Conservation (phyloP, 1,140 invertebrate genomes). For the Drosophila willistoni region DNA sequence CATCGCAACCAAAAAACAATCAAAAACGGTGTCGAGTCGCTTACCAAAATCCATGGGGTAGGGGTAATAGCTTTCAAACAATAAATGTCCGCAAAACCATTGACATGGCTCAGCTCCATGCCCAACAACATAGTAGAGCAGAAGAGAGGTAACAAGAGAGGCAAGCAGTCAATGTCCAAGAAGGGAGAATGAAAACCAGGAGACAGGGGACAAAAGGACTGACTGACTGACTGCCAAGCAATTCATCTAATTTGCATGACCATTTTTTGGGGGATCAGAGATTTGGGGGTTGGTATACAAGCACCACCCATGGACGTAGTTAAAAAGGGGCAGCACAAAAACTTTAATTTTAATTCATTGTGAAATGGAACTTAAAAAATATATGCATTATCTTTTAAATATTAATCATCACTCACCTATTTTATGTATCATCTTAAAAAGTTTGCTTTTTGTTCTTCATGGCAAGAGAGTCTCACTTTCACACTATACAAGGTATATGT, state of each 20-base stretch:
- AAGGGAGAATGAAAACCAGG: slow-evolving; percentile 33
- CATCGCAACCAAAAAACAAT: slow-evolving; percentile 65
- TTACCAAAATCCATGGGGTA: slow-evolving; percentile 44
- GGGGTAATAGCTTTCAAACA: slow-evolving; percentile 83
- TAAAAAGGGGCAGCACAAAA: not conserved
- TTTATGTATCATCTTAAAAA: too few relatives aligned
- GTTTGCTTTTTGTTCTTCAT: too few relatives aligned
- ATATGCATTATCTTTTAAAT: too few relatives aligned
- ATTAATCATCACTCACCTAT: too few relatives aligned
- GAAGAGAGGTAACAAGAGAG: not conserved
- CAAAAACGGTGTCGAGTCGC: slow-evolving; percentile 80
- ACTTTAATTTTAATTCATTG: too few relatives aligned
- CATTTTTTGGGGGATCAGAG: slow-evolving; percentile 37
- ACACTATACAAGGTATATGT: too few relatives aligned
- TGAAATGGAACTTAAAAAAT: too few relatives aligned
- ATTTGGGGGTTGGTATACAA: slow-evolving; percentile 14
- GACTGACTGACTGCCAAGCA: slow-evolving; percentile 69
- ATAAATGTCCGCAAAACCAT: slow-evolving; percentile 83
- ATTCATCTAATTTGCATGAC: slow-evolving; percentile 83
- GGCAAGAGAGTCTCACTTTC: too few relatives aligned
- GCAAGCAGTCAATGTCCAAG: slow-evolving; percentile 38
- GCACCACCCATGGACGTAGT: not conserved
- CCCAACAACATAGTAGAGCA: not conserved
- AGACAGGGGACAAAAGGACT: slow-evolving; percentile 2
- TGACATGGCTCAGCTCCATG: slow-evolving; percentile 67